These are phyloP conservation scores for Porites divaricata DNA, from an alignment of 92 coral and sea anemone genomes.

Conservation along the genomic window DNA sequence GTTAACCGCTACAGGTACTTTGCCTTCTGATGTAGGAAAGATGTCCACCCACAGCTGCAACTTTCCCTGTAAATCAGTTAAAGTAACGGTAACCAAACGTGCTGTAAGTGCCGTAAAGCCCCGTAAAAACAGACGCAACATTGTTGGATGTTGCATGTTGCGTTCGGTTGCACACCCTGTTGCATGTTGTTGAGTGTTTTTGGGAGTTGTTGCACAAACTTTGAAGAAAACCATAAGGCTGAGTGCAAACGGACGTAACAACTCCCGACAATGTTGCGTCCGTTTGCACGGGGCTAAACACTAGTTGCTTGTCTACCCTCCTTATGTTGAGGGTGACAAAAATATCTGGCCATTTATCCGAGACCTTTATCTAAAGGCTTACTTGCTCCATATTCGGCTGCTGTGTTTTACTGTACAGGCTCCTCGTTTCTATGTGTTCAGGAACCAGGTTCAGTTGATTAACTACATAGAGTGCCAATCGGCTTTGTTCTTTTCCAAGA, in stretches of 20 bases:
- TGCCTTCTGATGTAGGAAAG: conserved; percentile 79
- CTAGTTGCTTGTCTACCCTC: too few relatives aligned
- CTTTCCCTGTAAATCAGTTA: conserved; percentile 72
- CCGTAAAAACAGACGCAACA: too few relatives aligned
- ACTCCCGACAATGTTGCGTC: too few relatives aligned
- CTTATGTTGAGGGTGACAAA: too few relatives aligned
- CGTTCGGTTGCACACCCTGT: too few relatives aligned
- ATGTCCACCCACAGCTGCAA: conserved; percentile 91
- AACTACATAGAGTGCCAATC: conserved; percentile 89
- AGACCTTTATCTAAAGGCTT: not conserved
- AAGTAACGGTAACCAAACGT: not conserved
- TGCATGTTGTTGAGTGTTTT: too few relatives aligned
- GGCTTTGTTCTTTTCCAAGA: conserved; percentile 69
- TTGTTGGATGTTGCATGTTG: too few relatives aligned
- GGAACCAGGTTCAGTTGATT: conserved; percentile 82
- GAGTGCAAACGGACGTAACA: too few relatives aligned
- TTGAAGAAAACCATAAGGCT: too few relatives aligned
- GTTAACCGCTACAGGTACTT: conserved; percentile 76
- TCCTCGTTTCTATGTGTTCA: conserved; percentile 96
- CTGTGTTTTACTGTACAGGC: conserved; percentile 72
- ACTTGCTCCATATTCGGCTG: conserved; percentile 84
- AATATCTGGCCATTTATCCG: too few relatives aligned
- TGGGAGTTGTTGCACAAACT: too few relatives aligned
- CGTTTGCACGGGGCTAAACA: too few relatives aligned
- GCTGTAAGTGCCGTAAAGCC: not conserved